These are phyloP conservation scores for Oncorhynchus kisutch DNA, from an alignment of 2,113 vertebrate genomes.

Conservation along the genomic window DNA sequence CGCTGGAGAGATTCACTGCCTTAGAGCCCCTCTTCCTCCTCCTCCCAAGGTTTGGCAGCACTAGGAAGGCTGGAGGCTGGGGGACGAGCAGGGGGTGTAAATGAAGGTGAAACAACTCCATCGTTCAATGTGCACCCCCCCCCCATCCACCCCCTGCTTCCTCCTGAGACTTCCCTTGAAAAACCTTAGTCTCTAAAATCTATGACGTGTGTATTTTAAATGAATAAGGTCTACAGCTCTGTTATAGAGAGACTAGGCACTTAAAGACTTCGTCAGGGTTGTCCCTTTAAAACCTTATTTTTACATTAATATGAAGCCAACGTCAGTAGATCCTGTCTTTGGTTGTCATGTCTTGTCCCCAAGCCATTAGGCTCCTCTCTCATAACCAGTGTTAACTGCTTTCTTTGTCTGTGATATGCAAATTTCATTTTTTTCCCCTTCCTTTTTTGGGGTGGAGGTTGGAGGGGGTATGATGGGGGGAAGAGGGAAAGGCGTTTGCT, in stretches of 20 bases:
- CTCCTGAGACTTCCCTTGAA: slow-evolving; percentile 81
- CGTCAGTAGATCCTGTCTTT: slow-evolving; percentile 61
- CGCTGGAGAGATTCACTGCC: slow-evolving; percentile 64
- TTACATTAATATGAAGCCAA: slow-evolving; percentile 60
- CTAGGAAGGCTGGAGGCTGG: slow-evolving; percentile 76
- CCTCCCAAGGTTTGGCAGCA: slow-evolving; percentile 78
- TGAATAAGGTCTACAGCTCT: slow-evolving; percentile 35
- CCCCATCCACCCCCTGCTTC: slow-evolving; percentile 77
- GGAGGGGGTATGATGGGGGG: slow-evolving; percentile 15
- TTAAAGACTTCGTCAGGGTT: slow-evolving; percentile 48
- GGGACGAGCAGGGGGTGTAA: slow-evolving; percentile 55
- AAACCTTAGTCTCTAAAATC: slow-evolving; percentile 71
- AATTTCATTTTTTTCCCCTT: slow-evolving; percentile 62
- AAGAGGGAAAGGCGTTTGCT: slow-evolving; percentile 64
- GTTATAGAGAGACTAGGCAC: not conserved
- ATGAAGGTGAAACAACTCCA: slow-evolving; percentile 84
- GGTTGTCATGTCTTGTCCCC: slow-evolving; percentile 63
- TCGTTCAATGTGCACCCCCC: slow-evolving; percentile 83
- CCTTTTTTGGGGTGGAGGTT: slow-evolving; percentile 64
- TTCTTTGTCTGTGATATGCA: slow-evolving; percentile 80
- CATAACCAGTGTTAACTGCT: slow-evolving; percentile 71
- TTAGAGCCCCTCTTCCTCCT: slow-evolving; percentile 34
- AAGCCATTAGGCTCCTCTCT: slow-evolving; percentile 69
- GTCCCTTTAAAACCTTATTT: slow-evolving; percentile 20
- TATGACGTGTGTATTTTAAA: slow-evolving; percentile 10